These are phyloP conservation scores for Sinocyclocheilus anophthalmus DNA, from an alignment of 2,113 vertebrate species.

Conservation along the genomic window DNA sequence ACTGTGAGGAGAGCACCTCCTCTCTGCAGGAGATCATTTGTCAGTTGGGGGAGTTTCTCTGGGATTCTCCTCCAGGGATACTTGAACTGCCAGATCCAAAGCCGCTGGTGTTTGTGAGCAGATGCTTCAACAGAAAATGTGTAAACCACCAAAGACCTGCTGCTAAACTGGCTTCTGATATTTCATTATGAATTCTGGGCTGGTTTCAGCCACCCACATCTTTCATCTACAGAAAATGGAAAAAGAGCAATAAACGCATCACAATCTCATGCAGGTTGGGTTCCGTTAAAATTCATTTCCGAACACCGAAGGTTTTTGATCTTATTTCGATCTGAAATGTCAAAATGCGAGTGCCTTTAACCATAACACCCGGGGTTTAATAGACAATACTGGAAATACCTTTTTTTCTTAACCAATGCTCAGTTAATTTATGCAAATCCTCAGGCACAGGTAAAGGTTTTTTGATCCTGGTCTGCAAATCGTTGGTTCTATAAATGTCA, in stretches of 20 bases:
- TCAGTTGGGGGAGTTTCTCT: conserved; percentile 19
- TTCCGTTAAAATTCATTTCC: background rate
- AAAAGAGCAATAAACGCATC: conserved; percentile 10
- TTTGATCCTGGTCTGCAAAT: background rate
- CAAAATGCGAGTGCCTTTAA: conserved; percentile 9
- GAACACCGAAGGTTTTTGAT: background rate
- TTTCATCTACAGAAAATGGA: conserved; percentile 8
- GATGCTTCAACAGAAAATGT: conserved; percentile 26
- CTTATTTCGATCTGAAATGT: conserved; percentile 21
- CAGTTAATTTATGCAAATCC: background rate
- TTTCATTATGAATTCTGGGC: conserved; percentile 9
- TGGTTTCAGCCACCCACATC: background rate
- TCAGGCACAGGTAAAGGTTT: background rate
- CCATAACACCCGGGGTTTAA: background rate
- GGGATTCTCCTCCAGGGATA: conserved; percentile 16
- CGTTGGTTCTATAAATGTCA: background rate
- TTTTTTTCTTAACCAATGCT: background rate
- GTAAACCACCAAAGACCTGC: conserved; percentile 2
- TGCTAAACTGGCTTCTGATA: conserved; percentile 11
- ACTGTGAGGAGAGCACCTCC: background rate
- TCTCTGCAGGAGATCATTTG: background rate
- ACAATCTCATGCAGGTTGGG: background rate
- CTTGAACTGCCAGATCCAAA: conserved; percentile 13
- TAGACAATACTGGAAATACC: conserved; percentile 16
- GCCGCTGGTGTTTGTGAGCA: conserved; percentile 16